These are phyloP conservation scores for Gibbula magus DNA, from an alignment of 2,888 invertebrate species.

Conservation along the genomic window DNA sequence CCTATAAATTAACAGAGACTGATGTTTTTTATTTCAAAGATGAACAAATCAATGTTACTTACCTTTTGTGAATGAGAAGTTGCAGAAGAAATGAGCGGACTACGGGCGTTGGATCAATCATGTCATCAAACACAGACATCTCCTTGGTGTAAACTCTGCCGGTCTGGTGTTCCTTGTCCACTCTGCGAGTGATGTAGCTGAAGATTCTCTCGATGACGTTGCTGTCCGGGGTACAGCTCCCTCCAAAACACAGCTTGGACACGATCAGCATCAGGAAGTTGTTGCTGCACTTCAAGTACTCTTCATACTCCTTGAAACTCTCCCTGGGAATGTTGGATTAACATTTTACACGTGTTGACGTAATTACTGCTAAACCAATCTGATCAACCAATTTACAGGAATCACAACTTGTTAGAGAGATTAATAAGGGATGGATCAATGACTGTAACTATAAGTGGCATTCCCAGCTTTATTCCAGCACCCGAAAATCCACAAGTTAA, in stretches of 20 bases:
- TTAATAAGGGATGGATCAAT: too few species aligned
- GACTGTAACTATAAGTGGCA: too few species aligned
- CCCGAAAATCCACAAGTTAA: too few species aligned
- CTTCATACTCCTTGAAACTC: constrained; percentile 34
- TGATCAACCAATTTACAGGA: too few species aligned
- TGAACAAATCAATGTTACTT: too few species aligned
- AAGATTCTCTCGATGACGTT: constrained; percentile 53
- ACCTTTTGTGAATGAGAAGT: constrained; percentile 59
- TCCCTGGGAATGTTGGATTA: constrained; percentile 37
- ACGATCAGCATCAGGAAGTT: constrained; percentile 63
- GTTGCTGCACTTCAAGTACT: constrained; percentile 55
- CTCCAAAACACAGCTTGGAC: constrained; percentile 57
- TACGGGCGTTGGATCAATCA: constrained; percentile 63
- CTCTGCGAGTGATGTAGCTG: constrained; percentile 46
- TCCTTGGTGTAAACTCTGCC: constrained; percentile 44
- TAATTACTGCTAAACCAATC: too few species aligned
- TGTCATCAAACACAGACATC: constrained; percentile 56
- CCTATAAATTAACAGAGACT: too few species aligned
- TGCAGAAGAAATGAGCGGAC: constrained; percentile 64
- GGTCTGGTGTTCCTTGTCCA: background rate
- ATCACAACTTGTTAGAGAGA: too few species aligned
- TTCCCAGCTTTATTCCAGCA: too few species aligned
- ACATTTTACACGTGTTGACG: too few species aligned
- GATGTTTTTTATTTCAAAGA: too few species aligned
- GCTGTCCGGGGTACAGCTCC: constrained; percentile 46